phyloP scores from a whole-genome alignment of 1,140 invertebrate species.

The Stratiolaelaps scimitus region DNA sequence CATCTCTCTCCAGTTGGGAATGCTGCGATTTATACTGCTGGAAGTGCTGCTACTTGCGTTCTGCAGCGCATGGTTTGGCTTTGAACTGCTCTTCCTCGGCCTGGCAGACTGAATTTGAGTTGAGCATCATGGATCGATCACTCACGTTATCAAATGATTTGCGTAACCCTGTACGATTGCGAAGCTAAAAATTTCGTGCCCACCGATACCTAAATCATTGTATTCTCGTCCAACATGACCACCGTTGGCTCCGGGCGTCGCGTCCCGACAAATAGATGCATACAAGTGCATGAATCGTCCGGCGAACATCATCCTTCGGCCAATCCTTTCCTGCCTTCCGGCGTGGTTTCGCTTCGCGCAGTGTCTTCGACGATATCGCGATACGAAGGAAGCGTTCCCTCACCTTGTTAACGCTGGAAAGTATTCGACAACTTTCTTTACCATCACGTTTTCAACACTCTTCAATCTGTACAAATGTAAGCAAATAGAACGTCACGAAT shows the following conservation, averaged over 20 bases:
- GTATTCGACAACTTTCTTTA: constrained; percentile 93
- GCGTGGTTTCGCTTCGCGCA: constrained; percentile 97
- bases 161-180: constrained; percentile 13
- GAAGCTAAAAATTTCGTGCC: too few species aligned
- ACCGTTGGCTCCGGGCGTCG: constrained; percentile 28
- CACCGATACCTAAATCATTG: too few species aligned
- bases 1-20: too few species aligned
- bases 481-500: constrained; percentile 36
- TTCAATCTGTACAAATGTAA: constrained; percentile 53
- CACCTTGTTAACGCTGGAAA: constrained; percentile 85
- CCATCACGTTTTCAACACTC: constrained; percentile 71
- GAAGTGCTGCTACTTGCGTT: too few species aligned
- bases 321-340: constrained; percentile 75
- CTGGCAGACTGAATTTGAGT: too few species aligned
- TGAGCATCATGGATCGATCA: too few species aligned
- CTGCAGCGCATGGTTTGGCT: too few species aligned
- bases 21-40: too few species aligned
- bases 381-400: constrained; percentile 46
- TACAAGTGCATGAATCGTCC: constrained; percentile 40
- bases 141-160: constrained; percentile 35
- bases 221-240: neutral
- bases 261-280: constrained; percentile 38
- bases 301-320: constrained; percentile 45
- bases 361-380: constrained; percentile 76
- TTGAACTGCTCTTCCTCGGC: too few species aligned